Evolutionary conservation across 2,113 vertebrate genomes (phyloP).

Genomic region (Zingel zingel): DNA sequence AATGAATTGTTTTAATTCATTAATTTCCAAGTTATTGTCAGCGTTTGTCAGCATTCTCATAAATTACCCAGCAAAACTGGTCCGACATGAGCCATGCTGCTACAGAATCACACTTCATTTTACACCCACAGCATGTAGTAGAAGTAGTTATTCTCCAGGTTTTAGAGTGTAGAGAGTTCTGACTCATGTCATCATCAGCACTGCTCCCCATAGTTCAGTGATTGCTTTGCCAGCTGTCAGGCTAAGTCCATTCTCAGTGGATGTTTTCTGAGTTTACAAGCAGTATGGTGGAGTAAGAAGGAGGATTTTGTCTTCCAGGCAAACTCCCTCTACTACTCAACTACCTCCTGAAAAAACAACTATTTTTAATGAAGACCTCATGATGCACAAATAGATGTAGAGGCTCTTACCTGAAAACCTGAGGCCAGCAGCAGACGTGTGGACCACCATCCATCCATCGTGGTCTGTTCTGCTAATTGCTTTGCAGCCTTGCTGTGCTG

Average conservation of each 20-base stretch:
- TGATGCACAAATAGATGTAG: neutral
- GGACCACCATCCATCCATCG: no score
- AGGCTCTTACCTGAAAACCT: neutral
- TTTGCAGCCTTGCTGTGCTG: neutral
- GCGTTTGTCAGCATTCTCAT: neutral
- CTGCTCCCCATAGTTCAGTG: conserved; percentile 29
- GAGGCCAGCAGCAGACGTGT: conserved; percentile 21
- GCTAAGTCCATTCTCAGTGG: conserved; percentile 19
- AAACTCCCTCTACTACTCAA: neutral
- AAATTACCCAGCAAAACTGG: conserved; percentile 1
- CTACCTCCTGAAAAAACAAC: neutral
- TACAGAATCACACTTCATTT: conserved; percentile 8
- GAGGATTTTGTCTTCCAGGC: neutral
- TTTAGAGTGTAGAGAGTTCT: conserved; percentile 8
- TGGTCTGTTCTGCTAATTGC: neutral
- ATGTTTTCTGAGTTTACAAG: conserved; percentile 18
- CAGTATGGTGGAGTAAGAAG: neutral
- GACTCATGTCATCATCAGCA: conserved; percentile 31
- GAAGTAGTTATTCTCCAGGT: conserved; percentile 7
- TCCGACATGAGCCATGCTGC: neutral
- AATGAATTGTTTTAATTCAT: no score
- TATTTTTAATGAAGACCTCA: neutral
- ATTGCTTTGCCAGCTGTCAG: conserved; percentile 56
- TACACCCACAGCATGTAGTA: neutral
- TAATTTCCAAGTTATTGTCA: neutral